Conservation (phyloP, 2,888 invertebrate genomes). For the Campopleginae sp. region DNA sequence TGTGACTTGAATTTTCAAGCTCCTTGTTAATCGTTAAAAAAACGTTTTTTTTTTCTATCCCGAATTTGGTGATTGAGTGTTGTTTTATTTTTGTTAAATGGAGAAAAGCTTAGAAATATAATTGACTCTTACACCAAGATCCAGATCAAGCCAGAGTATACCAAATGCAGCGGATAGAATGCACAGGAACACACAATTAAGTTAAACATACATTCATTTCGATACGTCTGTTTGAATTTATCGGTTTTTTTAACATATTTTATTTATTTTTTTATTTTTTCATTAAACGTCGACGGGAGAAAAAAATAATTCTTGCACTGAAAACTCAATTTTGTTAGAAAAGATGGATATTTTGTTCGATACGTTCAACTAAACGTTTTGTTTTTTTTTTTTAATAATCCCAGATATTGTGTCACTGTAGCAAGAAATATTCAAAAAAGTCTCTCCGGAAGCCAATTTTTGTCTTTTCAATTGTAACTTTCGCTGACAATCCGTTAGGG, state of each 20-base stretch:
- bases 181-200: constrained; percentile 83
- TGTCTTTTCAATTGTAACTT: too few relatives aligned
- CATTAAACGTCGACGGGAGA: not conserved
- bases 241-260: not conserved
- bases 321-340: too few relatives aligned
- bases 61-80: constrained; percentile 10
- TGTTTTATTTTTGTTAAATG: constrained; percentile 73
- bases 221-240: constrained; percentile 33
- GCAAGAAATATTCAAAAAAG: too few relatives aligned
- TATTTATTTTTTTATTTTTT: not conserved
- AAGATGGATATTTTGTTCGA: too few relatives aligned
- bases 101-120: constrained; percentile 83
- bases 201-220: constrained; percentile 80
- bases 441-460: too few relatives aligned
- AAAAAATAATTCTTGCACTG: not conserved
- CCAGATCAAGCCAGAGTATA: constrained; percentile 84
- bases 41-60: not conserved
- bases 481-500: too few relatives aligned
- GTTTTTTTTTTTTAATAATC: too few relatives aligned
- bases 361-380: too few relatives aligned
- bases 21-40: constrained; percentile 5
- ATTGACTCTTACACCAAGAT: constrained; percentile 84
- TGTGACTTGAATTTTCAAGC: not conserved
- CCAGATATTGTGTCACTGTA: too few relatives aligned
- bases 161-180: constrained; percentile 84